Conservation (phyloP, 2,888 invertebrate genomes). For the Drosophila anomelani region DNA sequence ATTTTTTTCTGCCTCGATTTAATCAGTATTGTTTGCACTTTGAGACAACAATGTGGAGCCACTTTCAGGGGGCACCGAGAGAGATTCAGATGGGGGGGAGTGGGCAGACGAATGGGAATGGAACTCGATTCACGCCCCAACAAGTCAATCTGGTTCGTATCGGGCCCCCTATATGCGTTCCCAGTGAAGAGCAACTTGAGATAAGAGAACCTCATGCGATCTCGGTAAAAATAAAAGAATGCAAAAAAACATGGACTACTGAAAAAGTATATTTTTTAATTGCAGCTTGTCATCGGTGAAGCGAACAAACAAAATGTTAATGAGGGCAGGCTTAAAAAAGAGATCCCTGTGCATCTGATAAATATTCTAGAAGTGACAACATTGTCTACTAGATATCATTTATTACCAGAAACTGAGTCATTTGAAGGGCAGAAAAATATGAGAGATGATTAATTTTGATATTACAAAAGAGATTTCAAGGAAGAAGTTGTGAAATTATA, state of each 20-base stretch:
- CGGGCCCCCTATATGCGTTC: slow-evolving; percentile 9
- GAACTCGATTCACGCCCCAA: slow-evolving; percentile 24
- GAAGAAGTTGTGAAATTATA: neutral
- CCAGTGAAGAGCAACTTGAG: slow-evolving; percentile 38
- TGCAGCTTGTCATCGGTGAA: slow-evolving; percentile 47
- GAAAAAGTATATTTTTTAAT: slow-evolving; percentile 38
- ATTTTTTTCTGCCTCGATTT: slow-evolving; percentile 12
- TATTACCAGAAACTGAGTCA: neutral
- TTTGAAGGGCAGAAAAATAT: neutral
- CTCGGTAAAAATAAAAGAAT: slow-evolving; percentile 10
- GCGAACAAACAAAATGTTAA: slow-evolving; percentile 32
- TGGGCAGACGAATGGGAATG: slow-evolving; percentile 17
- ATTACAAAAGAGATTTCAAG: neutral
- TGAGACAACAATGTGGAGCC: slow-evolving; percentile 55
- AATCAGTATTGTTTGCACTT: slow-evolving; percentile 67
- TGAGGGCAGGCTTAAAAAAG: slow-evolving; percentile 15
- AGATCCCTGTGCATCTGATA: slow-evolving; percentile 35
- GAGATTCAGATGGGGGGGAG: slow-evolving; percentile 12
- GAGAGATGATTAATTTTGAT: neutral
- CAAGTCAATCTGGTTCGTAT: slow-evolving; percentile 43
- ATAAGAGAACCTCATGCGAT: slow-evolving; percentile 49
- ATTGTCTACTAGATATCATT: slow-evolving; percentile 6
- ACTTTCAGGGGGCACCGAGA: slow-evolving; percentile 45
- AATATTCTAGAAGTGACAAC: neutral
- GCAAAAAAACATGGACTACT: slow-evolving; percentile 31